A percentile compares a stretch with the other conserved stretches of the same genome.
These are phyloP conservation scores for Cyclophora albipunctata DNA, from an alignment of 2,888 invertebrate genomes.

Conservation along the genomic window DNA sequence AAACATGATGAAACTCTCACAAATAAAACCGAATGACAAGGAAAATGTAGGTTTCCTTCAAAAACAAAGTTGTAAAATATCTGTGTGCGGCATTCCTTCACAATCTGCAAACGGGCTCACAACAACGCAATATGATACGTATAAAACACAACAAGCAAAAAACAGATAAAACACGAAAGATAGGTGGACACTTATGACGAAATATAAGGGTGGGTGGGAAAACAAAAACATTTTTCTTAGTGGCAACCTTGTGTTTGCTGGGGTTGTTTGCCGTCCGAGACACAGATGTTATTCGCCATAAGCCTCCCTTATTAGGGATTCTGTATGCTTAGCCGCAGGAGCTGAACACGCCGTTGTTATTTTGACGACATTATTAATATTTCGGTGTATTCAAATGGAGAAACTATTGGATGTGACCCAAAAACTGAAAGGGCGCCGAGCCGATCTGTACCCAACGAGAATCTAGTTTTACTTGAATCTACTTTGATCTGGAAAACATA, in stretches of 20 bases:
- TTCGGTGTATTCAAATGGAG: conserved; percentile 22
- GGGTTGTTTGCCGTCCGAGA: conserved; percentile 64
- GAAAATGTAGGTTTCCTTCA: neutral
- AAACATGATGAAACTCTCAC: no score
- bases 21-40: no score
- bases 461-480: no score
- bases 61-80: neutral
- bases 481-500: no score
- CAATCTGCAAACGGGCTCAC: conserved; percentile 10
- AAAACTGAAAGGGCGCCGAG: no score
- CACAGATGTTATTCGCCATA: conserved; percentile 72
- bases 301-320: conserved; percentile 71
- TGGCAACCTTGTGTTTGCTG: conserved; percentile 60
- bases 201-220: conserved; percentile 46
- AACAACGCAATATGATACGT: conserved; percentile 5
- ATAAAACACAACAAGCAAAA: conserved; percentile 12
- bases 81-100: conserved; percentile 1
- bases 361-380: conserved; percentile 59
- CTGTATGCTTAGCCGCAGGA: conserved; percentile 53
- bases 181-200: conserved; percentile 43
- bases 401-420: conserved; percentile 7
- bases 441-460: no score
- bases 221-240: conserved; percentile 70
- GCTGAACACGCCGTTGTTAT: conserved; percentile 52
- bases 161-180: conserved; percentile 22